phyloP scores from a whole-genome alignment of 2,797 vertebrate genomes.

The Gymnoscopelus microlampas region DNA sequence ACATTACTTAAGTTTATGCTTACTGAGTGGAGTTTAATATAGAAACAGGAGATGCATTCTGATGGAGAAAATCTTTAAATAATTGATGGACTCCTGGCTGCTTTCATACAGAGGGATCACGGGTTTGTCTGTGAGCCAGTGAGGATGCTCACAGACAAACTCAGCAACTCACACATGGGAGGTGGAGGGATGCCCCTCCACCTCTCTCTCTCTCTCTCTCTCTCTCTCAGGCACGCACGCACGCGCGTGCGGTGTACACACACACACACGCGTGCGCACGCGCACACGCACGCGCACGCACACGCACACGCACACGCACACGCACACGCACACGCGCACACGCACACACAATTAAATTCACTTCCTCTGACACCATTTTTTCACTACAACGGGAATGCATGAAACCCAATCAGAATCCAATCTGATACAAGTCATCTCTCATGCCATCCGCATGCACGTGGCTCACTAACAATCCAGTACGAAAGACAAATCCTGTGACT shows the following conservation, averaged over 20 bases:
- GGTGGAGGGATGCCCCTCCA: slow-evolving; percentile 20
- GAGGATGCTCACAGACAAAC: slow-evolving; percentile 54
- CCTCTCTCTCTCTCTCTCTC: background rate
- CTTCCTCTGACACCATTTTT: background rate
- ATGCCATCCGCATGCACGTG: slow-evolving; percentile 42
- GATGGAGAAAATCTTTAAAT: slow-evolving; percentile 82
- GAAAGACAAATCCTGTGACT: slow-evolving; percentile 46
- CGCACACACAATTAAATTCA: background rate
- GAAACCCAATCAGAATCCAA: slow-evolving; percentile 50
- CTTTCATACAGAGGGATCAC: slow-evolving; percentile 71
- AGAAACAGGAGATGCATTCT: slow-evolving; percentile 81
- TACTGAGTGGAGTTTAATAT: slow-evolving; percentile 77
- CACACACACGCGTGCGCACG: background rate
- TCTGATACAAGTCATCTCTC: slow-evolving; percentile 45
- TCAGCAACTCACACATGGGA: slow-evolving; percentile 31
- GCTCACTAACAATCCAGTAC: slow-evolving; percentile 32
- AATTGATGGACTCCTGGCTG: slow-evolving; percentile 83
- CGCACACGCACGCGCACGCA: background rate
- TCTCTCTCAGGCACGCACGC: background rate
- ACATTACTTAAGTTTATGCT: slow-evolving; percentile 65
- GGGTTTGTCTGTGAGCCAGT: slow-evolving; percentile 61
- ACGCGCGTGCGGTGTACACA: slow-evolving; percentile 1
- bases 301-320: too few relatives aligned
- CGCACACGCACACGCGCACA: background rate
- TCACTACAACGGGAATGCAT: background rate